A percentile compares a stretch with the other conserved stretches of the same genome.
Conservation (phyloP, 2,888 invertebrate genomes). For the Cephus nigrinus region DNA sequence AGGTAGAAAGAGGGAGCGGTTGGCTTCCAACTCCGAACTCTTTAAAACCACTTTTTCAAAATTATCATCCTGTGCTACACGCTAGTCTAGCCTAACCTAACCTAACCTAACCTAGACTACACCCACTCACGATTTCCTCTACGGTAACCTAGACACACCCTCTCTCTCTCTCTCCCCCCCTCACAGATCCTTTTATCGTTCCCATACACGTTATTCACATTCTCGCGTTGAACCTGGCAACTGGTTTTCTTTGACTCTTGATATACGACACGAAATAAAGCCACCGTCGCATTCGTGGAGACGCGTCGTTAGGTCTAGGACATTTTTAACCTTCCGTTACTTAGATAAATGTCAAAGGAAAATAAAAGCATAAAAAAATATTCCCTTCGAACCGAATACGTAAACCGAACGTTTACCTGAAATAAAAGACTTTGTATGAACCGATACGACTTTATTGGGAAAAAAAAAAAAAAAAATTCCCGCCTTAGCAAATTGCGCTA, state of each 20-base stretch:
- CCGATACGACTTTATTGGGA: neutral
- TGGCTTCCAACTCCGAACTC: slow-evolving; percentile 17
- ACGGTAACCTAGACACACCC: neutral
- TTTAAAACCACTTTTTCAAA: slow-evolving; percentile 11
- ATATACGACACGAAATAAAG: neutral
- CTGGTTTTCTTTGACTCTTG: neutral
- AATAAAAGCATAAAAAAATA: neutral
- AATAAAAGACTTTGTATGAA: neutral
- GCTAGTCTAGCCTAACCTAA: neutral
- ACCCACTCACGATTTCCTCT: neutral
- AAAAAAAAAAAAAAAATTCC: no score
- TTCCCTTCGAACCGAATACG: neutral
- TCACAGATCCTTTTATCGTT: neutral
- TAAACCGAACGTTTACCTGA: neutral
- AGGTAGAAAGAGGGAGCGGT: neutral
- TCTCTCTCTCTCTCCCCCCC: slow-evolving; percentile 1
- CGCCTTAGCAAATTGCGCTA: neutral
- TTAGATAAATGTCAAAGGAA: neutral
- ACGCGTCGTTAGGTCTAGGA: neutral
- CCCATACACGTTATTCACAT: neutral
- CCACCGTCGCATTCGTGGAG: neutral
- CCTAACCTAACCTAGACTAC: neutral
- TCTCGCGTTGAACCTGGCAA: neutral
- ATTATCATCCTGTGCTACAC: neutral
- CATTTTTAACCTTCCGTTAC: neutral